Evolutionary conservation across 2,113 vertebrate genomes (phyloP), one percentile per base, ranked within the genome.

Genomic region (Uropsilus gracilis): DNA sequence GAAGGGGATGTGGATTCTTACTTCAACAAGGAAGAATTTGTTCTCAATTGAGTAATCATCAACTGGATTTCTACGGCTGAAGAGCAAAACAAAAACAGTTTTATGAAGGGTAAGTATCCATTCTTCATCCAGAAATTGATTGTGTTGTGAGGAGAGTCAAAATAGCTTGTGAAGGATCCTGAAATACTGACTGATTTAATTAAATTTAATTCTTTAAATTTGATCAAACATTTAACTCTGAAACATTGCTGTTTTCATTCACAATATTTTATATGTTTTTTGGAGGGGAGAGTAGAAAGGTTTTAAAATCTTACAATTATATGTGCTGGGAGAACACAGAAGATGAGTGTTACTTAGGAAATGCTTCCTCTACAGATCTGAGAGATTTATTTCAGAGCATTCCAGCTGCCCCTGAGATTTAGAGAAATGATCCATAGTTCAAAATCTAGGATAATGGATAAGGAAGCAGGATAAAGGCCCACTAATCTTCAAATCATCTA

Each of bases 321-420:
- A 2, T 69, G 63, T 78, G 37, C 12, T 57, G 12, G 6, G 13
- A 42, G 55, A 37, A 55, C 39, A 30, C 26, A 42, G 80, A 61
- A 34, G 44, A 63, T 34, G 37, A 86, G 17, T 2, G 12, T 39
- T n/a, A 24, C 61, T 61, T n/a, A 81, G 34, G 24, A 83, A 76
- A 71, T 8, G 11, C 53, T 18, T 91, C 32, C 53, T 80, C 12
- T 50, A 13, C 48, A 66, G 66, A 82, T 48, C 24, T 9, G 32
- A 95, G 91, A 90, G 72, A 46, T 92, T 50, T 61, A 55, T 90
- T 91, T 81, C 76, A 81, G 84, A 94, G 53, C 30, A 34, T 66
- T 42, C 16, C 71, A 81, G 66, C 14, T 87, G 72, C 84, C 44
- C 11, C 14, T 64, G 34, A 77, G 76, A 81, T 85, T 92, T 85